Conservation (phyloP, 2,113 vertebrate genomes). For the Coryphaenoides rupestris region DNA sequence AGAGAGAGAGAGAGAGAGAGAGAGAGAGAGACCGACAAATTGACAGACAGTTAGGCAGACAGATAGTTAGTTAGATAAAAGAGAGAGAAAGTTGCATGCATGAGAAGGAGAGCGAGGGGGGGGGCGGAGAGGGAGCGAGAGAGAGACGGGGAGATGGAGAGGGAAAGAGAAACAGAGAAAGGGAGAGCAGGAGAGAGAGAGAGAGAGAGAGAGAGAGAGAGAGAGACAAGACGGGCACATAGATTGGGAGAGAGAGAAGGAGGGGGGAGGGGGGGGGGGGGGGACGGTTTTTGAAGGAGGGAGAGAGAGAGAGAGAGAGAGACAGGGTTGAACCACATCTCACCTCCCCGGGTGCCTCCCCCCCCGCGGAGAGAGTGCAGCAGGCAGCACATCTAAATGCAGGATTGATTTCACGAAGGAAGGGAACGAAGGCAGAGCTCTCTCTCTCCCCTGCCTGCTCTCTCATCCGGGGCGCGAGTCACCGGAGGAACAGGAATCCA, state of each 20-base stretch:
- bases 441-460: no score
- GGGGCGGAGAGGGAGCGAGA: constrained; percentile 27
- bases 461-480: constrained; percentile 62
- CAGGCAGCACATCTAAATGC: constrained; percentile 48
- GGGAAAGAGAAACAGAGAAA: constrained; percentile 29
- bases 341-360: constrained; percentile 53
- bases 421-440: constrained; percentile 51
- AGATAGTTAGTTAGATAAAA: constrained; percentile 28
- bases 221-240: no score
- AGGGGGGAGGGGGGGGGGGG: not conserved
- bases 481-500: constrained; percentile 63
- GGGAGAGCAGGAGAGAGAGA: constrained; percentile 25
- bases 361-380: constrained; percentile 36
- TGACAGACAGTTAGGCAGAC: constrained; percentile 23
- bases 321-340: constrained; percentile 42
- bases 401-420: constrained; percentile 65
- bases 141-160: constrained; percentile 27
- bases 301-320: constrained; percentile 28
- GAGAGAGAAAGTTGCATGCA: constrained; percentile 33
- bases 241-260: not conserved
- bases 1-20: not conserved
- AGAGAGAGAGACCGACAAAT: not conserved
- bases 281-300: not conserved
- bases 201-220: not conserved
- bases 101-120: constrained; percentile 10